Conservation (phyloP, 2,888 invertebrate genomes). For the Nymphalis urticae region DNA sequence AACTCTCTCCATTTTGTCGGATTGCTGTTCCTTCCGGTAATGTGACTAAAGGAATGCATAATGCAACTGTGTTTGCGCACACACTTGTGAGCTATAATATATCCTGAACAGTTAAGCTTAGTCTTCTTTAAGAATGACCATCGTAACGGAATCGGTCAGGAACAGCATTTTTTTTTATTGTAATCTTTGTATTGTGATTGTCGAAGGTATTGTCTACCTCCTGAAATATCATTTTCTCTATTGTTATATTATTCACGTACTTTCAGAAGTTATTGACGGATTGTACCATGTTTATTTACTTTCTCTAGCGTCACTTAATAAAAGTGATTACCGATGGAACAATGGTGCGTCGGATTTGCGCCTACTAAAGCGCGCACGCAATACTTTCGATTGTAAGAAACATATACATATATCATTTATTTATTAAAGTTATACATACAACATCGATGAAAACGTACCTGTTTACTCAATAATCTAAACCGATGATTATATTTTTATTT, state of each 20-base stretch:
- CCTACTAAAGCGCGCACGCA: conserved; percentile 44
- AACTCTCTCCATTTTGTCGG: too few species aligned
- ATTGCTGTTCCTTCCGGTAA: too few species aligned
- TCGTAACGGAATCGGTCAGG: too few species aligned
- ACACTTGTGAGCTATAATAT: too few species aligned
- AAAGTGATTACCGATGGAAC: conserved; percentile 44
- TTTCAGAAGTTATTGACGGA: background rate
- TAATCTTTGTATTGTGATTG: too few species aligned
- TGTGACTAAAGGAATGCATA: too few species aligned
- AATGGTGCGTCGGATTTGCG: conserved; percentile 51
- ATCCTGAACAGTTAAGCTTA: too few species aligned
- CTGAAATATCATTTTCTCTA: background rate
- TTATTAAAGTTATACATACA: background rate
- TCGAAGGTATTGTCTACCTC: too few species aligned
- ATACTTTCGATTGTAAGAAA: conserved; percentile 42
- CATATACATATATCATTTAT: background rate
- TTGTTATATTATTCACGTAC: background rate
- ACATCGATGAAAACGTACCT: too few species aligned
- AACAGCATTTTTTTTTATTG: too few species aligned
- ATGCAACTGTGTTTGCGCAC: too few species aligned
- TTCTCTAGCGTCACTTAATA: conserved; percentile 57
- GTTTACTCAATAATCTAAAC: background rate
- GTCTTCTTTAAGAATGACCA: too few species aligned
- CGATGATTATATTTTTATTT: conserved; percentile 5
- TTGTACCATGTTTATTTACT: conserved; percentile 54